Evolutionary conservation across 2,797 vertebrate species (phyloP).

Genomic region (Rhynchotus rufescens): DNA sequence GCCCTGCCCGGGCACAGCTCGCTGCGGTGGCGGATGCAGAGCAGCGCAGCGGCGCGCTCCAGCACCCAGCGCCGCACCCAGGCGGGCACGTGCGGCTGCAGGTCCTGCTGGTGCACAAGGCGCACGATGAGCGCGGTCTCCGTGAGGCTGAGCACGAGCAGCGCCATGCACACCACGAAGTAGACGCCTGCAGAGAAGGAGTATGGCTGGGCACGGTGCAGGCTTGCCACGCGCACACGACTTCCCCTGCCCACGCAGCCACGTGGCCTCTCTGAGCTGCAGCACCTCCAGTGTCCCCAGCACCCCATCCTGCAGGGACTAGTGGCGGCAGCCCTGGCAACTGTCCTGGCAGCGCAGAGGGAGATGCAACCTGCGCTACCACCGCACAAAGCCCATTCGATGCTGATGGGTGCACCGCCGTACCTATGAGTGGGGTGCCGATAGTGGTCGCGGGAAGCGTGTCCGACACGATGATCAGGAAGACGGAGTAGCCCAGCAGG

Average conservation of each 20-base stretch:
- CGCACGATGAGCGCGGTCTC: slow-evolving; percentile 95
- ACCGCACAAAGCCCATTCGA: too few species aligned
- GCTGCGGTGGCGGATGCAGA: slow-evolving; percentile 81
- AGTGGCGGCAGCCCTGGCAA: background rate
- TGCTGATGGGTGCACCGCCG: fast-evolving
- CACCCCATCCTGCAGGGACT: background rate
- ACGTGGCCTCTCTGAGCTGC: background rate
- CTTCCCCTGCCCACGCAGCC: too few species aligned
- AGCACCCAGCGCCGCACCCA: slow-evolving; percentile 91
- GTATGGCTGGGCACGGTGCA: too few species aligned
- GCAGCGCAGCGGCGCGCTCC: slow-evolving; percentile 84
- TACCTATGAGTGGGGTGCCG: slow-evolving; percentile 94
- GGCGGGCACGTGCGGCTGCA: slow-evolving; percentile 89
- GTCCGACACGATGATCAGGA: slow-evolving; percentile 97
- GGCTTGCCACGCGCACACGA: too few species aligned
- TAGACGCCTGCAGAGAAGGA: slow-evolving; percentile 86
- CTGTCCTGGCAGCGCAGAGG: background rate
- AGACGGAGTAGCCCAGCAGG: slow-evolving; percentile 97
- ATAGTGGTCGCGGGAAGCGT: slow-evolving; percentile 94
- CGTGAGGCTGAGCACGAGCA: slow-evolving; percentile 94
- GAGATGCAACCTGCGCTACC: too few species aligned
- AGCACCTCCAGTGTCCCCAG: too few species aligned
- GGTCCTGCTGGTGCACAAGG: slow-evolving; percentile 94
- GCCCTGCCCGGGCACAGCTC: too few species aligned
- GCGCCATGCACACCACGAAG: slow-evolving; percentile 98